Percentiles rank a stretch among this genome's conserved stretches.
Evolutionary conservation across 2,888 invertebrate species (phyloP).

Genomic region (Muschampia plurimacula): DNA sequence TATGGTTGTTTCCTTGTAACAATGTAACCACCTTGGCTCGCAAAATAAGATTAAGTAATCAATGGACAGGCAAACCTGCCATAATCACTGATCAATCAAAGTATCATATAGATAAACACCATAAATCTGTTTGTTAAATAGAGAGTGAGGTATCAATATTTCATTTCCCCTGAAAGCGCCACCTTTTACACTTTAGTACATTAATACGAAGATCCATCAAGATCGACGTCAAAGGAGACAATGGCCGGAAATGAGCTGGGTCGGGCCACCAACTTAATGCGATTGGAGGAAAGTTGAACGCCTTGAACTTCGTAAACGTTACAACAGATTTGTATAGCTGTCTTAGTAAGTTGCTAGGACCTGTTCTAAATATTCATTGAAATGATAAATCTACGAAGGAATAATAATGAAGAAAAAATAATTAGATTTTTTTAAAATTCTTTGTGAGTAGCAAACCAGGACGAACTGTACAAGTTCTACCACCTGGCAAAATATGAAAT

Average conservation of each 20-base stretch:
- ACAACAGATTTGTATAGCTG: not conserved
- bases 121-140: constrained; percentile 34
- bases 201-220: constrained; percentile 39
- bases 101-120: constrained; percentile 8
- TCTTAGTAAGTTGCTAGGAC: not conserved
- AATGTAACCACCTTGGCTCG: too few relatives aligned
- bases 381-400: not conserved
- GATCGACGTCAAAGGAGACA: constrained; percentile 36
- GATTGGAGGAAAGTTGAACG: constrained; percentile 24
- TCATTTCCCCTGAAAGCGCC: constrained; percentile 31
- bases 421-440: too few relatives aligned
- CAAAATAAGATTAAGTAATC: too few relatives aligned
- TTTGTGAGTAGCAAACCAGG: too few relatives aligned
- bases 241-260: constrained; percentile 37
- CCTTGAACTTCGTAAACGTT: constrained; percentile 21
- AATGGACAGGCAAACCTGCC: too few relatives aligned
- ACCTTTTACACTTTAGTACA: constrained; percentile 33
- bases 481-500: too few relatives aligned
- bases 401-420: not conserved
- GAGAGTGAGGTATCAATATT: constrained; percentile 30
- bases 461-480: too few relatives aligned
- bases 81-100: not conserved
- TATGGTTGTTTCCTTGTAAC: too few relatives aligned
- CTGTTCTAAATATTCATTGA: not conserved
- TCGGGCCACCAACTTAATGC: constrained; percentile 27